Conservation (phyloP, 1,140 invertebrate species). For the Tribolium madens region DNA sequence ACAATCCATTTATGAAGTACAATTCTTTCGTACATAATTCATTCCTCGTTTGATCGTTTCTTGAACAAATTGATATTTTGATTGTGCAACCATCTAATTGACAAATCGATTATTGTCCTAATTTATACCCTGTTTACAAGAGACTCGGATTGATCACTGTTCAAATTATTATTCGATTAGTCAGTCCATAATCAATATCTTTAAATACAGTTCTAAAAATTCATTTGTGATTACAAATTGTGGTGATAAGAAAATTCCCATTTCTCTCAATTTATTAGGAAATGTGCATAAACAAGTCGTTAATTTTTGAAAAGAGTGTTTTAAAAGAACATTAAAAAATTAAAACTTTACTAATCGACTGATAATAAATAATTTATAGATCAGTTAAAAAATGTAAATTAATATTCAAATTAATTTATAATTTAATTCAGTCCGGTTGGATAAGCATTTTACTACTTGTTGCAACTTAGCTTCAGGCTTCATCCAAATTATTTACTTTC, state of each 20-base stretch:
- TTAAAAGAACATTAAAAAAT: not conserved
- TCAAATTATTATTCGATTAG: slow-evolving; percentile 38
- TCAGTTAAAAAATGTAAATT: slow-evolving; percentile 18
- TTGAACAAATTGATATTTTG: slow-evolving; percentile 13
- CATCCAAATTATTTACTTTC: too few relatives aligned
- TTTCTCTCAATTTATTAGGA: slow-evolving; percentile 19
- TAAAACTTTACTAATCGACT: not conserved
- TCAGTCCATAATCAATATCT: slow-evolving; percentile 17
- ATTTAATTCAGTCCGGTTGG: not conserved
- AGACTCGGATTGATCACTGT: slow-evolving; percentile 6
- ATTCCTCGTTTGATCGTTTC: not conserved
- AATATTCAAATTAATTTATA: slow-evolving; percentile 1
- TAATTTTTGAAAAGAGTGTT: not conserved
- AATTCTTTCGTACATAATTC: not conserved
- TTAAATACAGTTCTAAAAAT: slow-evolving; percentile 28
- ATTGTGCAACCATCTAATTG: slow-evolving; percentile 14
- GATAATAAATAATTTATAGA: slow-evolving; percentile 12
- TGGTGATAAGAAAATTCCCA: slow-evolving; percentile 3
- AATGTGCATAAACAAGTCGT: slow-evolving; percentile 20
- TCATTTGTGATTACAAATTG: slow-evolving; percentile 21
- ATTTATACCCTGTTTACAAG: slow-evolving; percentile 17
- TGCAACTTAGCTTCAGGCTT: not conserved
- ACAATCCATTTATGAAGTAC: not conserved
- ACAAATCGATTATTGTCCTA: slow-evolving; percentile 23
- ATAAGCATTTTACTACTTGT: not conserved